Percentiles rank a stretch among this genome's conserved stretches.
These are phyloP conservation scores for Eptatretus atami DNA, from an alignment of 2,797 vertebrate species.

Conservation along the genomic window DNA sequence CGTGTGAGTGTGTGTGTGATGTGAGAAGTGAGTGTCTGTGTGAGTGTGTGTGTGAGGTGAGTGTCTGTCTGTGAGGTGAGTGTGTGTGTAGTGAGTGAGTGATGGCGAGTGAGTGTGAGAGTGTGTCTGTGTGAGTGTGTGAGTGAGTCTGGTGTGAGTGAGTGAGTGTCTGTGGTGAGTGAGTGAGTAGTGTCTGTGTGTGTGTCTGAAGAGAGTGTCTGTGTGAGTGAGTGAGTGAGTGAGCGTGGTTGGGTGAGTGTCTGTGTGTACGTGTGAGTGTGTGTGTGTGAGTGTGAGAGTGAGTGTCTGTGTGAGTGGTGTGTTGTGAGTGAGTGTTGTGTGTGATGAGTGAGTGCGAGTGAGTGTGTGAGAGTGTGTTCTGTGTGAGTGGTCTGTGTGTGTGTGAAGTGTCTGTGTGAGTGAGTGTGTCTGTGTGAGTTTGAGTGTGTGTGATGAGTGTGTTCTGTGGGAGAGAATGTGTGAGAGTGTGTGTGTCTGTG, in stretches of 20 bases:
- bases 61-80: neutral
- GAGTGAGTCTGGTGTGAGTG: neutral
- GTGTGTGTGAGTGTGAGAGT: neutral
- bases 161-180: neutral
- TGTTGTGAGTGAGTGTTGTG: neutral
- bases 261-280: too few species aligned
- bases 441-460: neutral
- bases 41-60: neutral
- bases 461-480: too few species aligned
- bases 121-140: neutral
- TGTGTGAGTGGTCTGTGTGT: neutral
- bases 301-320: neutral
- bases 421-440: neutral
- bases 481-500: neutral
- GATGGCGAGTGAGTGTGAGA: too few species aligned
- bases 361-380: neutral
- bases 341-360: neutral
- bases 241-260: too few species aligned
- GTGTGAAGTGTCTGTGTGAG: too few species aligned
- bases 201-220: neutral
- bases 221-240: too few species aligned
- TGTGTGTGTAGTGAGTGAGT: neutral
- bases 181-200: too few species aligned
- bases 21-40: too few species aligned
- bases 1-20: too few species aligned